Evolutionary conservation across 1,140 invertebrate genomes (phyloP), one percentile per base, ranked within the genome.

Genomic region (Saccostrea echinata): DNA sequence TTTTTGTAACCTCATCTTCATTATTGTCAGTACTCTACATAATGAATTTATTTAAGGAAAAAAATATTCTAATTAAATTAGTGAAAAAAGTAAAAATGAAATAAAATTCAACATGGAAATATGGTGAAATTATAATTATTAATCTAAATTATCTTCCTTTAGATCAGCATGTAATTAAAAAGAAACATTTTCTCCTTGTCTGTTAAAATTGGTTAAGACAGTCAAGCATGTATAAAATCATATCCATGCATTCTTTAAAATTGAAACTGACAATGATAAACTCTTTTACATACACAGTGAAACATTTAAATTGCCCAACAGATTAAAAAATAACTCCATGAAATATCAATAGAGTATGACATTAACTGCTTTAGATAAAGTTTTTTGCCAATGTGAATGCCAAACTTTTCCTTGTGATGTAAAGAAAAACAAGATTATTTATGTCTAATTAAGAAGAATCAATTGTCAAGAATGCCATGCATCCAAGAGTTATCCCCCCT

Each of bases 261-360:
- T 64, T 64, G 57, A 76, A 30, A 76, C 27, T 33, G 68, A 76
- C 24, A 76, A 16, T 76, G 68, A 76, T 76, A 30, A 76, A 76
- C 11, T 76, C 11, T 27, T 27, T 76, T 30, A 76, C 57, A 24
- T 64, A 64, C 11, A 24, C 12, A 12, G 3, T 76, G 68, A 33
- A 30, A 30, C 18, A 64, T n/a, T 24, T 76, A 30, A 76, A 76
- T 76, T 76, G 12, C 16, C 27, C 55, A 61, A 18, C 18, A 21
- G 55, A 21, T 61, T 43, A 76, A 76, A 33, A 76, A 27, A 30
- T 33, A 33, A 76, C 68, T 30, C 12, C 27, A n/a, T 71, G 30
- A 27, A 30, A 30, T 27, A 76, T 76, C 27, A 76, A 76, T 76
- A 30, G 27, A 30, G 24, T 76, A 13, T 76, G 27, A 9, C 27